Conservation (phyloP, 2,113 vertebrate genomes). For the Symphodus melops region DNA sequence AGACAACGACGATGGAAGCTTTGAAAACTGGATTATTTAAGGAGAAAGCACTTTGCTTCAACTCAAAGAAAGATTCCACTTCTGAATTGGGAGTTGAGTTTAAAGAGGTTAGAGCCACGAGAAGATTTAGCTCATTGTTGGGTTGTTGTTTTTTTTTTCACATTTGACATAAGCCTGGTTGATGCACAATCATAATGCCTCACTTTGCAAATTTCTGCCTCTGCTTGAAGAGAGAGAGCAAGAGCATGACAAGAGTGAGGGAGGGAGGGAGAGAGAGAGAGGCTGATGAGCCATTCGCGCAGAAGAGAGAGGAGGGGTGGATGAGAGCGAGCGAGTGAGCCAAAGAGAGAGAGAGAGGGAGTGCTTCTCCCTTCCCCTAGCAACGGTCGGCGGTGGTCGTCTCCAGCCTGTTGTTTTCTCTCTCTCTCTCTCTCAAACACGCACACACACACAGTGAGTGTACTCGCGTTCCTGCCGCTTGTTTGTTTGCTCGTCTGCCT, state of each 20-base stretch:
- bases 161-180: constrained; percentile 27
- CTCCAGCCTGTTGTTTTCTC: constrained; percentile 77
- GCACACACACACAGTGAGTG: constrained; percentile 40
- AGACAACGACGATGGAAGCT: constrained; percentile 6
- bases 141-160: not conserved
- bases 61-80: not conserved
- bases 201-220: constrained; percentile 40
- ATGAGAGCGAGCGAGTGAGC: constrained; percentile 57
- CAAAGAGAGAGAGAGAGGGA: constrained; percentile 61
- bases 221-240: constrained; percentile 11
- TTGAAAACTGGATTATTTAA: not conserved
- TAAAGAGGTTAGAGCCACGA: not conserved
- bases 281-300: constrained; percentile 30
- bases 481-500: constrained; percentile 42
- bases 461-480: constrained; percentile 24
- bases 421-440: constrained; percentile 48
- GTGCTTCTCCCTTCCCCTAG: constrained; percentile 80
- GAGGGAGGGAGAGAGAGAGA: constrained; percentile 24
- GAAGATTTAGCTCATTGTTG: constrained; percentile 8
- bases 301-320: constrained; percentile 51
- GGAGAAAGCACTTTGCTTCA: not conserved
- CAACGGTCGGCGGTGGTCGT: constrained; percentile 75
- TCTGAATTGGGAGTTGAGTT: not conserved
- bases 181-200: constrained; percentile 29
- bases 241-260: constrained; percentile 14